Percentiles rank a stretch among this genome's conserved stretches.
These are phyloP conservation scores for Vultur gryphus DNA, from an alignment of 2,797 vertebrate genomes.

Conservation along the genomic window DNA sequence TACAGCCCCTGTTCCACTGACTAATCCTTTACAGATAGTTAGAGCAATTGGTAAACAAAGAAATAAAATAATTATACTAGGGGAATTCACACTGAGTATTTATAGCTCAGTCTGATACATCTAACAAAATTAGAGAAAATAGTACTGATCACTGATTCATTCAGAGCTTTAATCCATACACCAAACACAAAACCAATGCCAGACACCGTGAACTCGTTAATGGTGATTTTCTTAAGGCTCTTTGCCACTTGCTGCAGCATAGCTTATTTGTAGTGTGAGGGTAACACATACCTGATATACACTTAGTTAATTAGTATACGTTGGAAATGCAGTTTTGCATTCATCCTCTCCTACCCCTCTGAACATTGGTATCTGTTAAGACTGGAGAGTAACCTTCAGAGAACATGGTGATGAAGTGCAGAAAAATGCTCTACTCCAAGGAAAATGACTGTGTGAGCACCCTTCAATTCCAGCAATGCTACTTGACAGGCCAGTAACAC, in stretches of 20 bases:
- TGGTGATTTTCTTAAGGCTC: not conserved
- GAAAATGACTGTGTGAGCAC: not conserved
- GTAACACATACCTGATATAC: not conserved
- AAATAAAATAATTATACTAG: not conserved
- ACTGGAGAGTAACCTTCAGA: not conserved
- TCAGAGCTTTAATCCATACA: not conserved
- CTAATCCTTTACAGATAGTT: not conserved
- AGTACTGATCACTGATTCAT: not conserved
- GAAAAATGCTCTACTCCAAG: not conserved
- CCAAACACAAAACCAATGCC: not conserved
- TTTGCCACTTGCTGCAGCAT: not conserved
- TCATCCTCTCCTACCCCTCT: not conserved
- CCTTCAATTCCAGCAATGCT: not conserved
- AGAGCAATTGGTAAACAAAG: not conserved
- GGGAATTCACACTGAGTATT: not conserved
- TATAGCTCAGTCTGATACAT: not conserved
- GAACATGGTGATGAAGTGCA: not conserved
- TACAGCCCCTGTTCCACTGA: not conserved
- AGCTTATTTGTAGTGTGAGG: not conserved
- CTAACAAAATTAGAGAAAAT: not conserved
- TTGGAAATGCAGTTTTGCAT: not conserved
- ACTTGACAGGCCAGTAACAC: not conserved
- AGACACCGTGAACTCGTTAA: not conserved
- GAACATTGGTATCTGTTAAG: not conserved
- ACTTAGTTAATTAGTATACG: not conserved